Base-by-base conservation (phyloP, 2,888 invertebrate genomes). In the Antitype chi region DNA sequence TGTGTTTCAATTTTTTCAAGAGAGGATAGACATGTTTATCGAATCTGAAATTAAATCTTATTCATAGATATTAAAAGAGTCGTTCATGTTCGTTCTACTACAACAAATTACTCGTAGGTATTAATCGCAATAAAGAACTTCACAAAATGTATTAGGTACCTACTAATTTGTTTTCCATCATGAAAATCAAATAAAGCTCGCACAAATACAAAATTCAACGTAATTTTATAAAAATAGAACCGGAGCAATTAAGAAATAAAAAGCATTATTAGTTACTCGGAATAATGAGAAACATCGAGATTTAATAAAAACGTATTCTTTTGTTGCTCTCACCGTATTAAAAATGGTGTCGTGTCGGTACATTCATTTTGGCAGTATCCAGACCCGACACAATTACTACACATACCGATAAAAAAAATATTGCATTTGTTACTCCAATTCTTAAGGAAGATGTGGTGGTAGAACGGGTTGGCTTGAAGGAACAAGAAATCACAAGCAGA, bases 301-400 rank as follows among this genome's bases (percentile, higher is more conserved):
- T 74, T 69, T 59, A 83, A 76, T 80, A 76, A 81, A 81, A 87
- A 79, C 28, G n/a, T 70, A 59, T 77, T 62, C 69, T 68, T 63
- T 72, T 88, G 63, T 72, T 15, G 43, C 20, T 25, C 8, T 57
- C 38, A 8, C 70, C 73, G 11, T 59, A 55, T 52, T 78, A 70
- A 67, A 75, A 80, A 82, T n/a, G 74, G 67, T 63, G 62, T 78
- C 69, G 76, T 78, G 23, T 60, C 32, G 60, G 32, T 5, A 11
- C 32, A 23, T 60, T 60, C 20, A 25, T 28, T 7, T 38, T 15
- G n/a, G 5, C 15, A 63, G 13, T 2, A 13, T 4, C 3, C 20
- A 52, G 5, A 5, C 8, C 15, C 8, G 49, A 67, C 23, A 7
- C 1, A 49, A 25, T 66, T 13, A 66, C 47, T 25, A 66, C 13